Conservation (phyloP, 2,797 vertebrate species). For the Sparus aurata region DNA sequence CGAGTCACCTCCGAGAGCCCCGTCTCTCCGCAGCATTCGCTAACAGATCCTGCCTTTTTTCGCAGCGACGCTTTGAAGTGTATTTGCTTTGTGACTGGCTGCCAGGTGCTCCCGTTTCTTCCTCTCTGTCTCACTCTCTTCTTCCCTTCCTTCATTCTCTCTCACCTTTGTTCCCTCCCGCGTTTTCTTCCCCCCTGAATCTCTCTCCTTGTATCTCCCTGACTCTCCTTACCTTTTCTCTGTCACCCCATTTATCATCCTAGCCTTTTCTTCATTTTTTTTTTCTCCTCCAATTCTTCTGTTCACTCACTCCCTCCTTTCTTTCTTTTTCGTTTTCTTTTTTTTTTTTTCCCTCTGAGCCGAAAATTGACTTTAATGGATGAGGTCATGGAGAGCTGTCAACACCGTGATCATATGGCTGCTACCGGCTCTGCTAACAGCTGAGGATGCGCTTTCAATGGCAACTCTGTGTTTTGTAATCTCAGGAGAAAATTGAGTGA, state of each 20-base stretch:
- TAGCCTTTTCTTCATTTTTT: constrained; percentile 53
- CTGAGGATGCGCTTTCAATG: constrained; percentile 67
- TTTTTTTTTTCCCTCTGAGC: constrained; percentile 64
- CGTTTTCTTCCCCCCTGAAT: constrained; percentile 25
- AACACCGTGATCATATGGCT: constrained; percentile 85
- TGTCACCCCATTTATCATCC: constrained; percentile 56
- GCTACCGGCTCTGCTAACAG: constrained; percentile 74
- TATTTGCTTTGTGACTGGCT: constrained; percentile 71
- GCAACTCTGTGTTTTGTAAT: constrained; percentile 61
- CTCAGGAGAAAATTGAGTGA: constrained; percentile 52
- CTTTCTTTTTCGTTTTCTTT: neutral
- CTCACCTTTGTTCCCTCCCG: constrained; percentile 41
- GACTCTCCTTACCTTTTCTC: constrained; percentile 65
- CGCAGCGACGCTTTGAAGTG: constrained; percentile 71
- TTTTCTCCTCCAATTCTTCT: constrained; percentile 45
- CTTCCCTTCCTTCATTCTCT: constrained; percentile 32
- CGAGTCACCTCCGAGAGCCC: constrained; percentile 43
- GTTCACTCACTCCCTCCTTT: constrained; percentile 45
- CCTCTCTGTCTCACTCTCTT: constrained; percentile 18
- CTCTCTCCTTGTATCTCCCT: constrained; percentile 25
- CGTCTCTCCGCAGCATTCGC: constrained; percentile 39
- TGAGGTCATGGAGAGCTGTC: constrained; percentile 86
- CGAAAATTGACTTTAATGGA: constrained; percentile 82
- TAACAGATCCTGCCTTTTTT: constrained; percentile 62
- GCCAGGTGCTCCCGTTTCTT: constrained; percentile 55